Evolutionary conservation across 2,888 invertebrate species (phyloP), one percentile per base, ranked within the genome.

Genomic region (Nomada ferruginata): DNA sequence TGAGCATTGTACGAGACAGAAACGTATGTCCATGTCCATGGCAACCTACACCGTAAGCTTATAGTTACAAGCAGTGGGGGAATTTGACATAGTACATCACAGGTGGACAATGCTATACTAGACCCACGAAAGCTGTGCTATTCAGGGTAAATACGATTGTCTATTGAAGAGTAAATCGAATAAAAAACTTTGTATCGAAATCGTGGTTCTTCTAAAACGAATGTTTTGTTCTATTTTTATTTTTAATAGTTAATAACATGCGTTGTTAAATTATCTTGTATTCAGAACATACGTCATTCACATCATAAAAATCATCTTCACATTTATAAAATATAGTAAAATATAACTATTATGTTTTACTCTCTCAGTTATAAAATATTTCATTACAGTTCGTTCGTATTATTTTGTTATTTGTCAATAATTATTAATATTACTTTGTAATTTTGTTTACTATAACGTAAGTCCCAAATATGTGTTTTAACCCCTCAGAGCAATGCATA

Each of bases 61-160:
- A 78, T 44, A 78, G 44, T 64, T 23, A 36, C 15, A 20, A 55
- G 15, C 26, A 44, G 55, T 63, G 23, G 63, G n/a, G 50, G 36
- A 78, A 78, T 69, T 79, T 59, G 29, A 69, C 44, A 69, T 52
- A 63, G 36, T 78, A 18, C 42, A 77, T 69, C 36, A 64, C 47
- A 50, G 47, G 20, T 44, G 50, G 44, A 59, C 52, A 59, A 64
- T 53, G 20, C 29, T 59, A 11, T 26, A 36, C n/a, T 36, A 65
- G 44, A 23, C 29, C 50, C 47, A 64, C 15, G 36, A 64, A 74
- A 74, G 47, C 50, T 47, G 11, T 23, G 36, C 23, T 29, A 42
- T n/a, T 72, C 18, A 44, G 23, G 53, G 53, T 29, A 20, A 11
- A 44, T 29, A 20, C 23, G 60, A 53, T 18, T 53, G 7, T n/a